phyloP scores from a whole-genome alignment of 2,888 invertebrate genomes.

The Phoenoteleia sp. region DNA sequence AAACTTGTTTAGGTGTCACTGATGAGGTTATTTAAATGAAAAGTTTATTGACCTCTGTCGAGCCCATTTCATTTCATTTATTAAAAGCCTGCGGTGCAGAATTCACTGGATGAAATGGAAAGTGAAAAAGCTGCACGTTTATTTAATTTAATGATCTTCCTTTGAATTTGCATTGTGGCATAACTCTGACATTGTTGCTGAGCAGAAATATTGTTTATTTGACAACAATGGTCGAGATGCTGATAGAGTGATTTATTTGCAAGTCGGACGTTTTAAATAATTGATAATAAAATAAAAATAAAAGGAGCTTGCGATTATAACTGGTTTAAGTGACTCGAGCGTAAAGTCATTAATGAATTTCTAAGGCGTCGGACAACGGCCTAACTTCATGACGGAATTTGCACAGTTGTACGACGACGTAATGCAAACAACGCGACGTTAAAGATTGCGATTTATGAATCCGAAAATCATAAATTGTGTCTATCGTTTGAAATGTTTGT shows the following conservation, averaged over 20 bases:
- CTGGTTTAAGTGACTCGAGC: background rate
- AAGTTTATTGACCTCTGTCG: constrained; percentile 48
- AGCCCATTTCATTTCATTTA: constrained; percentile 40
- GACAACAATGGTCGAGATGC: too few relatives aligned
- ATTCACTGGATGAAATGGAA: too few relatives aligned
- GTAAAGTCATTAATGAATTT: constrained; percentile 83
- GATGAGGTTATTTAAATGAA: constrained; percentile 28
- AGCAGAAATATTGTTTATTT: too few relatives aligned
- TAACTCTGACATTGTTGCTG: too few relatives aligned
- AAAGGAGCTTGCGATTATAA: background rate
- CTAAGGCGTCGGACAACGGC: constrained; percentile 84
- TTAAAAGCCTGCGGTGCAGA: too few relatives aligned
- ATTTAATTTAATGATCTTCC: too few relatives aligned
- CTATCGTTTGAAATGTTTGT: too few relatives aligned
- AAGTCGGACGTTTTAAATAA: too few relatives aligned
- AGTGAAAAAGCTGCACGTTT: too few relatives aligned
- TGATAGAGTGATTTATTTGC: too few relatives aligned
- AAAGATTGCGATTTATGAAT: background rate
- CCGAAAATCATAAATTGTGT: background rate
- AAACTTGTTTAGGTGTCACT: too few relatives aligned
- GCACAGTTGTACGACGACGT: background rate
- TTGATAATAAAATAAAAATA: background rate
- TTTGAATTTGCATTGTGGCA: too few relatives aligned
- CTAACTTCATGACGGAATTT: constrained; percentile 62
- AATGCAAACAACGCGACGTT: background rate